A percentile compares a stretch with the other conserved stretches of the same genome.
Conservation (phyloP, 2,888 invertebrate species). For the Andrena marginata region DNA sequence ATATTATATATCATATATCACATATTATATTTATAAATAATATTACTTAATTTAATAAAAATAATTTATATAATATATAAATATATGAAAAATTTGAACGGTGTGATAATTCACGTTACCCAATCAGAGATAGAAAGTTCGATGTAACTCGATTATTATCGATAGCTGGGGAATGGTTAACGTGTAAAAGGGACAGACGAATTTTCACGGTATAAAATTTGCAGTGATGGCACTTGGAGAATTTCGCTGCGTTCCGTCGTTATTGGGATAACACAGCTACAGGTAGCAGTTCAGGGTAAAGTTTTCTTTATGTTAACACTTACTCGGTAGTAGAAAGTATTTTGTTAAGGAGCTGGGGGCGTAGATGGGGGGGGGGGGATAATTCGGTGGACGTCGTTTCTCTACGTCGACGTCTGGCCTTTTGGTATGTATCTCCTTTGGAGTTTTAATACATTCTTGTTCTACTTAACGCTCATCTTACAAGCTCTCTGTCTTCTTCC, state of each 20-base stretch:
- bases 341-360: conserved; percentile 39
- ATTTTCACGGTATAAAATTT: conserved; percentile 33
- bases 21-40: too few species aligned
- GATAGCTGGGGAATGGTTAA: conserved; percentile 8
- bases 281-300: conserved; percentile 25
- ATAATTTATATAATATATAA: too few species aligned
- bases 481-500: conserved; percentile 10
- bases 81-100: too few species aligned
- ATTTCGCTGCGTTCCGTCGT: background rate
- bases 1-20: too few species aligned
- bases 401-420: conserved; percentile 43
- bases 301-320: conserved; percentile 56
- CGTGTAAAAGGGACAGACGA: conserved; percentile 4
- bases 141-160: too few species aligned
- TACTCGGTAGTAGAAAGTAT: conserved; percentile 72
- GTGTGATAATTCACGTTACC: too few species aligned
- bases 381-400: conserved; percentile 54
- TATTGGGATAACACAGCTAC: background rate
- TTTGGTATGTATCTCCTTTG: conserved; percentile 21
- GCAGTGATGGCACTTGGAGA: background rate
- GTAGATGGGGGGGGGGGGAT: conserved; percentile 16
- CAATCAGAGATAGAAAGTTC: too few species aligned
- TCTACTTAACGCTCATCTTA: conserved; percentile 56
- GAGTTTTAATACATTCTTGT: conserved; percentile 54
- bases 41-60: too few species aligned